These are phyloP conservation scores for Rhopalosiphum nymphaeae DNA, from an alignment of 2,888 invertebrate species.

Conservation along the genomic window DNA sequence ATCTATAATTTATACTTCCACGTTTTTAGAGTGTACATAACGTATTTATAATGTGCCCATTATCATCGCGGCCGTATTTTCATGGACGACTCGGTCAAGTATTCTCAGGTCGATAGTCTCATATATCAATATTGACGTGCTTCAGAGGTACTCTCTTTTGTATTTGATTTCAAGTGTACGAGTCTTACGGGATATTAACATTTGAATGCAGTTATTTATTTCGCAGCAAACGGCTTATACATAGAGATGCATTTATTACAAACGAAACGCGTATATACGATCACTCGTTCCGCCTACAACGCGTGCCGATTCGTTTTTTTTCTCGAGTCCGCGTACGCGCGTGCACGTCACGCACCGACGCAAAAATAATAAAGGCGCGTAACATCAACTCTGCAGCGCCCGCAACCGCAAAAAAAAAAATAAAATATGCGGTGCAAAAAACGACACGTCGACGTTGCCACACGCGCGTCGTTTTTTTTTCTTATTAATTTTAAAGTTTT, in stretches of 20 bases:
- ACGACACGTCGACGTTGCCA: too few species aligned
- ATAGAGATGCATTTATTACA: background rate
- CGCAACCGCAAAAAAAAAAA: too few species aligned
- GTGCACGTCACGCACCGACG: background rate
- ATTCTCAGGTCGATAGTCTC: conserved; percentile 17
- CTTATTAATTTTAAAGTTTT: too few species aligned
- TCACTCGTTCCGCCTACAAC: background rate
- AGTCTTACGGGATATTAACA: conserved; percentile 11
- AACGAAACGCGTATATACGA: background rate
- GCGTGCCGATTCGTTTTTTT: background rate
- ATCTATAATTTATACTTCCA: conserved; percentile 10
- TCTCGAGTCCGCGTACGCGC: background rate
- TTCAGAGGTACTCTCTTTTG: conserved; percentile 4
- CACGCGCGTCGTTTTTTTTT: too few species aligned
- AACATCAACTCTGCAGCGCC: too few species aligned
- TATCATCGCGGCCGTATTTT: background rate
- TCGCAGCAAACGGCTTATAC: background rate
- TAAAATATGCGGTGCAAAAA: too few species aligned
- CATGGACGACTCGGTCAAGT: conserved; percentile 10
- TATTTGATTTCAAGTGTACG: background rate
- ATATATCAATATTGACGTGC: conserved; percentile 33
- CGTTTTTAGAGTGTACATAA: conserved; percentile 2
- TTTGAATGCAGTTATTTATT: conserved; percentile 6
- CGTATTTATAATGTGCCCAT: conserved; percentile 5
- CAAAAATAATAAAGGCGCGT: background rate